Evolutionary conservation across 1,140 invertebrate species (phyloP), one percentile per base, ranked within the genome.

Genomic region (Phenacoccus solenopsis): DNA sequence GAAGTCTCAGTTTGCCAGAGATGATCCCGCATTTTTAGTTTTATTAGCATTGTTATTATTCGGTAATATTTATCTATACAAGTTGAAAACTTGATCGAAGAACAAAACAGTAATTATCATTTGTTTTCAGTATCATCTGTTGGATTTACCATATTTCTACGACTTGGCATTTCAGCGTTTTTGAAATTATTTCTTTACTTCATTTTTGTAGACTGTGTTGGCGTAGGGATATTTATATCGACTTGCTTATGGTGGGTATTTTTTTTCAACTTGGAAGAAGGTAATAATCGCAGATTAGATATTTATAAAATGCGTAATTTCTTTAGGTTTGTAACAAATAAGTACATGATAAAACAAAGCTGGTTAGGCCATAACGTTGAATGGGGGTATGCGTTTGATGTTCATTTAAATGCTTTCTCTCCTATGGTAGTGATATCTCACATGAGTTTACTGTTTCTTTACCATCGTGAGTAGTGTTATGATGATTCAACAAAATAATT

Each of bases 311-410:
- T 32, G 38, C 35, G 69, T 70, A 72, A 73, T 72, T 71, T 72
- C 82, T 84, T 59, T 76, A 94, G 93, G 93, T 88, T 90, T 78
- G 72, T 95, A 25, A 86, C 86, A 61, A 99, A 99, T 81, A 87
- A 86, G 75, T 98, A 94, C 80, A 81, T 98, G 74, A 81, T 90
- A 67, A 85, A 87, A 75, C 86, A 90, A 77, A 78, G 77, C 67
- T 77, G 76, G 20, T 71, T 78, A 72, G 85, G 84, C 30, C 84
- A 88, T 49, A 91, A 94, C 80, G 94, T 99, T 68, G 97, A 99
- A 80, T 98, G 97, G 97, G 97, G 91, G 1, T 99, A 98, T 81
- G 89, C 93, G 28, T 99, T 99, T 81, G 97, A 99, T 81, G 93
- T 99, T 49, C 97, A 99, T 82, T 84, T 99, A 71, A 98, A 99